phyloP scores from a whole-genome alignment of 2,888 invertebrate genomes.

The Argyra leucocephala region DNA sequence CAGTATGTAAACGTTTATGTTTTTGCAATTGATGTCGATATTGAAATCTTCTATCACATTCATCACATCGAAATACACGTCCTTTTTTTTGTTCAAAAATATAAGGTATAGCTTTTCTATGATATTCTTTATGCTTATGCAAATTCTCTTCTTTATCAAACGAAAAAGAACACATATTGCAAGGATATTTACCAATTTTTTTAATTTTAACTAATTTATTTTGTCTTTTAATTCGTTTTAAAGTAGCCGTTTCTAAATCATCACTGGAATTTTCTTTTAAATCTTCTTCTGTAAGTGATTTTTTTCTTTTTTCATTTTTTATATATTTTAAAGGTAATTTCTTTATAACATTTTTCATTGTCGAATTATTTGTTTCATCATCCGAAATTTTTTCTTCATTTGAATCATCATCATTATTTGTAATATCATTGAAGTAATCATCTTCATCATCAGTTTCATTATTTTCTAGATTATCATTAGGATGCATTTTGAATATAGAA shows the following conservation, averaged over 20 bases:
- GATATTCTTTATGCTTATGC: not conserved
- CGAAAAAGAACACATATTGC: not conserved
- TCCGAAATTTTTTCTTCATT: not conserved
- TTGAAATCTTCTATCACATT: not conserved
- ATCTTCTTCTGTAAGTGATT: not conserved
- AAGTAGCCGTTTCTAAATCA: not conserved
- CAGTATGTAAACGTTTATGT: not conserved
- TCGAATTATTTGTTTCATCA: not conserved
- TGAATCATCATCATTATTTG: not conserved
- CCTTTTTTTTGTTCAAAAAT: not conserved
- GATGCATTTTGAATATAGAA: not conserved
- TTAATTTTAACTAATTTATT: not conserved
- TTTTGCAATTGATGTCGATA: not conserved
- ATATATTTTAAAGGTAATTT: no score
- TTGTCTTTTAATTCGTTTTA: not conserved
- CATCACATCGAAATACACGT: not conserved
- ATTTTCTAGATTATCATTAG: not conserved
- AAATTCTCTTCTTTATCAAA: conserved; percentile 1
- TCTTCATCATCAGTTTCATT: no score
- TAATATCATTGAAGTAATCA: not conserved
- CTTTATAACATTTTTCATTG: no score
- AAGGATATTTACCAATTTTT: not conserved
- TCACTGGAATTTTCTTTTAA: not conserved
- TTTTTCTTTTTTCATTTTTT: not conserved
- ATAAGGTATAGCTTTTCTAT: not conserved